phyloP scores from a whole-genome alignment of 2,113 vertebrate species.

The Diphyllodes magnificus region DNA sequence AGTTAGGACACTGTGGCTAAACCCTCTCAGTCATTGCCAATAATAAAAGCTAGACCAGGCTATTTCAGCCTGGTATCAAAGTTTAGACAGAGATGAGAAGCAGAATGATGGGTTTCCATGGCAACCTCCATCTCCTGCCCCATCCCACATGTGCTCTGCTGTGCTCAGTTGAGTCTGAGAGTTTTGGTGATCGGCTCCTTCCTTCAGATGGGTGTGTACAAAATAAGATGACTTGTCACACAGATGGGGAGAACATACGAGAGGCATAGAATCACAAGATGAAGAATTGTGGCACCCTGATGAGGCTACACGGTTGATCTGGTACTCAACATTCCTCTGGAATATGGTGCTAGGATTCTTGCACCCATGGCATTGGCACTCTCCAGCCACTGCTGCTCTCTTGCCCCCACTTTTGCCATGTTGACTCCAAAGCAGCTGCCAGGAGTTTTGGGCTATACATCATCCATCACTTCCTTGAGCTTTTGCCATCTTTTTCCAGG shows the following conservation, averaged over 20 bases:
- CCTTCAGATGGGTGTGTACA: background rate
- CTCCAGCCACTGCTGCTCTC: background rate
- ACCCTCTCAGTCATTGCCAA: background rate
- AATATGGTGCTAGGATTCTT: fast-evolving
- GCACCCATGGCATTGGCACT: fast-evolving
- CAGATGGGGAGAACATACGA: fast-evolving
- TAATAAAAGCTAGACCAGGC: background rate
- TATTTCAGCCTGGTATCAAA: background rate
- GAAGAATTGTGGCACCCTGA: fast-evolving
- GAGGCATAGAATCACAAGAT: background rate
- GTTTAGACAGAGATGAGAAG: background rate
- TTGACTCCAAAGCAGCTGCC: background rate
- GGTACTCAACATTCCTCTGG: fast-evolving
- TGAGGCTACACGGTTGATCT: background rate
- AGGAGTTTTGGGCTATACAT: background rate
- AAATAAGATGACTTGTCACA: background rate
- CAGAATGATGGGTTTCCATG: background rate
- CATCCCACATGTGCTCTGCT: background rate
- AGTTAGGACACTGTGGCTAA: background rate
- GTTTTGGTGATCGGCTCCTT: background rate
- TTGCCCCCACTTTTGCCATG: fast-evolving
- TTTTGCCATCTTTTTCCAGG: background rate
- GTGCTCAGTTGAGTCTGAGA: background rate
- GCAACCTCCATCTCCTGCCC: background rate
- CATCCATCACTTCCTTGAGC: background rate